Evolutionary conservation across 2,113 vertebrate genomes (phyloP), one percentile per base, ranked within the genome.

Genomic region (Lanius collurio): DNA sequence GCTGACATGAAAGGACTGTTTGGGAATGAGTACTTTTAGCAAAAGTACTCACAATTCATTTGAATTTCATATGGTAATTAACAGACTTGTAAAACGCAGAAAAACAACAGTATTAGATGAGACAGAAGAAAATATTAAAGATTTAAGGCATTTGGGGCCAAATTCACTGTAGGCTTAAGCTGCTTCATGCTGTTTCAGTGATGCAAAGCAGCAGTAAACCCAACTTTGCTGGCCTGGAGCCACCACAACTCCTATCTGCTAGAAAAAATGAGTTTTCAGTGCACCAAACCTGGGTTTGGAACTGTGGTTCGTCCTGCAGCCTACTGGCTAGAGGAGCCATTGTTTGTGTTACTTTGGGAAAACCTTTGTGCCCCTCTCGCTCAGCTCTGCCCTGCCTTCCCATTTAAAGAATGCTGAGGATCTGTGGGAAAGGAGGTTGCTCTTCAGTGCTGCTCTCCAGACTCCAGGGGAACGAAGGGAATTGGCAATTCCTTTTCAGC

Each of bases 191-290:
- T 92, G 76, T 75, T 95, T 52, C 68, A 73, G 64, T 84, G 92
- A 96, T 76, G 37, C 60, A 95, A 90, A 94, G 90, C 89, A 94
- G 83, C 69, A 90, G 83, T 53, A 86, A 91, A 65, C 28, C 22
- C 56, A 89, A 20, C 1, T 89, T 60, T 50, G 53, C 83, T 90
- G 83, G 90, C 69, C 44, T 86, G 60, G 28, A 84, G 79, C 83
- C 83, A 65, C 68, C 37, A 46, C 22, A 64, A n/a, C 31, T 67
- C 82, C 69, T 75, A 30, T 90, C 60, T 89, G 23, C 23, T 76
- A 35, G 56, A 82, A 83, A 77, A 81, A 81, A 44, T 7, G 52
- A 83, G 14, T 64, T 68, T 81, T 83, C 83, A 56, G 35, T n/a
- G 52, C n/a, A 50, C 20, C 39, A 77, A 70, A 84, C 24, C 39